Evolutionary conservation across 1,140 invertebrate genomes (phyloP), one percentile per base, ranked within the genome.

Genomic region (Schlechtendalia chinensis): DNA sequence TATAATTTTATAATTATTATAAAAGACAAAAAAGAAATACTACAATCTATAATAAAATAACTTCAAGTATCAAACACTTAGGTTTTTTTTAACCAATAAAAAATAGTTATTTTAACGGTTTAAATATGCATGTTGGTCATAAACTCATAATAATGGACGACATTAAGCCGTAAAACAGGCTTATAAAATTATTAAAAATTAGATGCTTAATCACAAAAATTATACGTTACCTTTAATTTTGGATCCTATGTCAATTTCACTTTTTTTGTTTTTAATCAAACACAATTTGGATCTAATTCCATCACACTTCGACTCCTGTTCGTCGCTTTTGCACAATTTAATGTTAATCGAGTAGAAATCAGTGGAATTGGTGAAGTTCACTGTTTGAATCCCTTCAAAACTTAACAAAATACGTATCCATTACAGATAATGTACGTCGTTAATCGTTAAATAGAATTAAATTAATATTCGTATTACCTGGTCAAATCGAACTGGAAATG

Each of bases 221-320:
- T 39, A 3, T 39, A 8, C 8, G 32, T 8, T 45, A 79, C 75
- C 75, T 79, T 63, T 79, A 47, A 79, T 79, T 79, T 50, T 47
- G 2, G 58, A 79, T 79, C 75, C 75, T 27, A 79, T 63, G 45
- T 61, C 32, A 17, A 11, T 19, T 45, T 45, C 1, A 2, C 3
- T 27, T 19, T 63, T 79, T 27, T 79, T 24, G n/a, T 50, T 50
- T 61, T 77, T 27, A 16, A 77, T 17, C 4, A 79, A 50, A 27
- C 75, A 79, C 47, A 79, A 50, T 22, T 45, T 79, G 0, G 58
- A 17, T 5, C 17, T 47, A 5, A 50, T 50, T 27, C 75, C 75
- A 47, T 79, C 24, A 29, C 58, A 63, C 12, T 1, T 79, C 2
- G 1, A 47, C 24, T 12, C 1, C 22, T 27, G n/a, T 63, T 79